Base-by-base conservation (phyloP, 2,888 invertebrate species). In the Andrena dorsata region DNA sequence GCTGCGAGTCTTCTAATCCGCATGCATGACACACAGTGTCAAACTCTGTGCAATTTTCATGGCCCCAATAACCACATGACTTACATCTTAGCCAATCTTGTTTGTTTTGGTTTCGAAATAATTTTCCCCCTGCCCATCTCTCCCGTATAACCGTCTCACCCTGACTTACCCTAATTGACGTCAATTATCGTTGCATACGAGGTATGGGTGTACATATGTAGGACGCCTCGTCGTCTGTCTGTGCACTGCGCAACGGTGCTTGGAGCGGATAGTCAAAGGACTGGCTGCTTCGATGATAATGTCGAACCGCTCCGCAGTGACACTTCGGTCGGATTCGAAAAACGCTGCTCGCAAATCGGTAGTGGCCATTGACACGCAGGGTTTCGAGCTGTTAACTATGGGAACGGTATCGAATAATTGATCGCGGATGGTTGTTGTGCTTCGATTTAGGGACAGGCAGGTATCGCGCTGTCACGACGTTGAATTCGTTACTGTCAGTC, bases 141-240 rank as follows among this genome's bases (percentile, higher is more conserved):
- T n/a, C n/a, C n/a, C n/a, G n/a, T n/a, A n/a, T n/a, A n/a, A n/a
- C n/a, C n/a, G n/a, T n/a, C n/a, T n/a, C n/a, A n/a, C n/a, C n/a
- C n/a, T n/a, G n/a, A n/a, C n/a, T n/a, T n/a, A n/a, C n/a, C n/a
- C n/a, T n/a, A 93, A 93, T 93, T 90, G 91, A 89, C 88, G 90
- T 89, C 91, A 91, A 92, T 92, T 93, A 92, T 91, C 92, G 90
- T 89, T 86, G 80, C 86, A 87, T 85, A 80, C 83, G 85, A 76
- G 2, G 51, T 20, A 20, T 68, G 76, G 16, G 56, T 41, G 75
- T 84, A n/a, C n/a, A n/a, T n/a, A 84, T 84, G 79, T 85, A 75
- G 86, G 82, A 75, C 84, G 76, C 64, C 70, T 53, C 73, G 71
- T 64, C 63, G 69, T 32, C 64, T 13, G 30, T 26, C 79, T 51